phyloP scores from a whole-genome alignment of 2,888 invertebrate species.

The Trisateles emortualis region DNA sequence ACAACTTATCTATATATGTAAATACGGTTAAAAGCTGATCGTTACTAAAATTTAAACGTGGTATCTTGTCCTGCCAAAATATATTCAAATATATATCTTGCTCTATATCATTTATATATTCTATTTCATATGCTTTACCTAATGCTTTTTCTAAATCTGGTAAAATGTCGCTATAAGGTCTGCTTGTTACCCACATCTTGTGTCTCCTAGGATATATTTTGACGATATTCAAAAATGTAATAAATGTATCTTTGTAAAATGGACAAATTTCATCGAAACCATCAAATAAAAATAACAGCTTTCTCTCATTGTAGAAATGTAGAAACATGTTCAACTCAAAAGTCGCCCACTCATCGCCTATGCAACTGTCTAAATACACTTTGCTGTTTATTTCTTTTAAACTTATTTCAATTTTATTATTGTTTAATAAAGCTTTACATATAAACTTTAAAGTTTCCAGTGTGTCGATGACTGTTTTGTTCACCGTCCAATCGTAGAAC shows the following conservation, averaged over 20 bases:
- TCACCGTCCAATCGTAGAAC: conserved; percentile 6
- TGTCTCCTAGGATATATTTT: conserved; percentile 3
- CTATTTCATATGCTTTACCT: conserved; percentile 8
- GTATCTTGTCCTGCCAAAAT: conserved; percentile 24
- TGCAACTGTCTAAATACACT: neutral
- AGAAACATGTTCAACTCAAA: neutral
- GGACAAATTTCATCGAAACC: conserved; percentile 3
- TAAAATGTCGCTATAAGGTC: conserved; percentile 29
- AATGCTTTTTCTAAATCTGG: conserved; percentile 10
- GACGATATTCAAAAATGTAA: neutral
- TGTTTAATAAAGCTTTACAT: neutral
- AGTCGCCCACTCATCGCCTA: neutral
- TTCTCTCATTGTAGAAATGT: too few species aligned
- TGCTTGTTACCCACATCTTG: conserved; percentile 36
- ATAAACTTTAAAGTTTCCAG: neutral
- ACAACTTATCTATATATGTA: too few species aligned
- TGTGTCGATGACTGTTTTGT: neutral
- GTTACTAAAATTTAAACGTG: conserved; percentile 9
- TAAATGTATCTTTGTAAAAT: neutral
- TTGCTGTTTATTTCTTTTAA: neutral
- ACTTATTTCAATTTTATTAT: neutral
- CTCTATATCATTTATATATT: conserved; percentile 13
- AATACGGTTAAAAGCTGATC: conserved; percentile 17
- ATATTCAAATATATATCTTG: conserved; percentile 16
- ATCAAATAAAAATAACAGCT: neutral